phyloP scores from a whole-genome alignment of 2,113 vertebrate species.

The Microcebus lehilahytsara region DNA sequence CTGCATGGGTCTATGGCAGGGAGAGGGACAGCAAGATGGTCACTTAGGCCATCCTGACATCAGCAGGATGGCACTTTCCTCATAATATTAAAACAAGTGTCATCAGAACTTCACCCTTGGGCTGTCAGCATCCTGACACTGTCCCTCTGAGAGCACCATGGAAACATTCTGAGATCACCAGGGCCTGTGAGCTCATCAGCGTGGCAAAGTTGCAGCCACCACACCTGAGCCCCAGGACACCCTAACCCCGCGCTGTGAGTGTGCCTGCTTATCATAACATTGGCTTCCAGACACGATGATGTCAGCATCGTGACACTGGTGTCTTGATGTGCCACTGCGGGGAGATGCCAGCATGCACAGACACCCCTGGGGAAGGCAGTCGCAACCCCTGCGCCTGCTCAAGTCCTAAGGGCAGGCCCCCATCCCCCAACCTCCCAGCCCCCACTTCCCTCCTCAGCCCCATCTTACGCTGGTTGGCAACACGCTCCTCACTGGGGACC shows the following conservation, averaged over 20 bases:
- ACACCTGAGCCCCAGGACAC: neutral
- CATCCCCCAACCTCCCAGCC: neutral
- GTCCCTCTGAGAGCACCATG: neutral
- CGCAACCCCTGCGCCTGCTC: neutral
- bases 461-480: slow-evolving; percentile 63
- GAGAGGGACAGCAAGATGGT: neutral
- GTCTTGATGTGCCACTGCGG: neutral
- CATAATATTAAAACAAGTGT: neutral
- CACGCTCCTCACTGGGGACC: slow-evolving; percentile 48
- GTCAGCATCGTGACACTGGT: fast-evolving
- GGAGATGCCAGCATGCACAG: neutral
- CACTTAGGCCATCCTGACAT: neutral
- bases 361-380: neutral
- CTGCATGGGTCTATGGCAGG: neutral
- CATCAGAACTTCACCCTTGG: neutral
- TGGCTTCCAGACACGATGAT: neutral
- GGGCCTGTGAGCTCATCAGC: neutral
- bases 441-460: neutral
- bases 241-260: neutral
- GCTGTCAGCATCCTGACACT: neutral
- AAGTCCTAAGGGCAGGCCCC: neutral
- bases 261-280: neutral
- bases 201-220: neutral
- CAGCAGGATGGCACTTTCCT: neutral
- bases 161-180: neutral